Percentiles rank a stretch among this genome's conserved stretches.
These are phyloP conservation scores for Nemotelus pantherinus DNA, from an alignment of 2,888 invertebrate species.

Conservation along the genomic window DNA sequence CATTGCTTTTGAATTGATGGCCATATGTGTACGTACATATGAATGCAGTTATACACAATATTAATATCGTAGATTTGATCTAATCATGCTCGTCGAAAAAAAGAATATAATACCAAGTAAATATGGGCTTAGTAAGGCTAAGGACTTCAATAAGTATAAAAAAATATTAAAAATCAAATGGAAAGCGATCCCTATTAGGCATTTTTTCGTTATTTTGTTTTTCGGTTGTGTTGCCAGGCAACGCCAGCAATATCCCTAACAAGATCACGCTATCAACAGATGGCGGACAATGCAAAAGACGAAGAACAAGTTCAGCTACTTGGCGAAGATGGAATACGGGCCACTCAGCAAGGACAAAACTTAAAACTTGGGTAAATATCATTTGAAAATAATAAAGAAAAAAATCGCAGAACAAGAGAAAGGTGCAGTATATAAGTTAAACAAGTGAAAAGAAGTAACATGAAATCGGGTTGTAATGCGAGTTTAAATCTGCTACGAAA, in stretches of 20 bases:
- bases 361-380: slow-evolving; percentile 95
- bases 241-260: slow-evolving; percentile 73
- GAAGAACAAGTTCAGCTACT: slow-evolving; percentile 96
- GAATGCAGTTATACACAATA: too few relatives aligned
- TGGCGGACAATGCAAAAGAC: slow-evolving; percentile 96
- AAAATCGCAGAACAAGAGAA: background rate
- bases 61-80: background rate
- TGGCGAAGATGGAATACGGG: slow-evolving; percentile 95
- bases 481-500: background rate
- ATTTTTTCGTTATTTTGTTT: slow-evolving; percentile 48
- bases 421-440: background rate
- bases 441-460: background rate
- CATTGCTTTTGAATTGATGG: slow-evolving; percentile 7
- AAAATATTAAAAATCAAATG: slow-evolving; percentile 12
- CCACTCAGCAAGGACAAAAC: slow-evolving; percentile 82
- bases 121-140: background rate
- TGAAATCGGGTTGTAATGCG: background rate
- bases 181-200: slow-evolving; percentile 35
- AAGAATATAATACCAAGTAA: background rate
- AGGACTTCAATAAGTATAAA: background rate
- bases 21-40: slow-evolving; percentile 10
- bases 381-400: slow-evolving; percentile 18
- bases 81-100: slow-evolving; percentile 4
- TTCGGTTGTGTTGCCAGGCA: slow-evolving; percentile 71
- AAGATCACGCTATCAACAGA: slow-evolving; percentile 77